phyloP scores from a whole-genome alignment of 2,113 vertebrate genomes.

The Spheniscus mendiculus region DNA sequence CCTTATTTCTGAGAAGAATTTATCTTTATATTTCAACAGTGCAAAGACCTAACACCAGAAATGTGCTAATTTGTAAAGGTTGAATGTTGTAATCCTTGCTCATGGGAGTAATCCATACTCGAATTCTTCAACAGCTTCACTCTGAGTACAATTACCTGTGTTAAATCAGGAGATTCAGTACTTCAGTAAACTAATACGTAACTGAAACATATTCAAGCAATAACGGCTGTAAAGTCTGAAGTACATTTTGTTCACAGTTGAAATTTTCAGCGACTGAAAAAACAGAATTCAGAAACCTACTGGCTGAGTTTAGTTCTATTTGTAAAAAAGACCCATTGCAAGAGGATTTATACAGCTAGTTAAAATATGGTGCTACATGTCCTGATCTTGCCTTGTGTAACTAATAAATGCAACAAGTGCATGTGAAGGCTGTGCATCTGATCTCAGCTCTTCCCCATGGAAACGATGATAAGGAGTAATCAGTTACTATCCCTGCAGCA shows the following conservation, averaged over 20 bases:
- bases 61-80: background rate
- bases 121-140: background rate
- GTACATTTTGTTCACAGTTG: background rate
- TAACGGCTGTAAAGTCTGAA: background rate
- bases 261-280: background rate
- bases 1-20: slow-evolving; percentile 10
- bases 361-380: background rate
- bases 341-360: background rate
- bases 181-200: background rate
- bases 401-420: background rate
- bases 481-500: background rate
- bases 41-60: background rate
- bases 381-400: background rate
- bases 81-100: background rate
- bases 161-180: background rate
- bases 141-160: background rate
- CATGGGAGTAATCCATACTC: background rate
- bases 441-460: background rate
- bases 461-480: background rate
- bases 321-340: background rate
- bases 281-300: background rate
- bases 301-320: background rate
- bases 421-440: background rate
- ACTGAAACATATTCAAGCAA: background rate
- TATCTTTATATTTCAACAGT: background rate